These are phyloP conservation scores for Drosophila sulfurigaster DNA, from an alignment of 1,140 invertebrate species.

Conservation along the genomic window DNA sequence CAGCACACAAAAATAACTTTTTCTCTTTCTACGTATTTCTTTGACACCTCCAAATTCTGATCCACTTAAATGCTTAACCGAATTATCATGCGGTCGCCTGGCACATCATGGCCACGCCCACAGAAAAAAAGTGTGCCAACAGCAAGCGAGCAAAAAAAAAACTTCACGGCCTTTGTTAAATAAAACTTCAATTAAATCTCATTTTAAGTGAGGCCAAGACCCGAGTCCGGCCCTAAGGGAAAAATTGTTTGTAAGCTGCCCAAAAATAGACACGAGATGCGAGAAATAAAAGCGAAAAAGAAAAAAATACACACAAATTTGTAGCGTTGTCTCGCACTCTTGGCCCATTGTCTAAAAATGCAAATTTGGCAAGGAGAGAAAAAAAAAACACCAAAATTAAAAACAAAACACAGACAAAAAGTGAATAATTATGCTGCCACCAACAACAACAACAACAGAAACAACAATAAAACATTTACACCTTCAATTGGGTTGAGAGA, in stretches of 20 bases:
- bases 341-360: slow-evolving; percentile 76
- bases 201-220: slow-evolving; percentile 55
- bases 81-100: slow-evolving; percentile 65
- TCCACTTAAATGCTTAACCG: slow-evolving; percentile 81
- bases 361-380: slow-evolving; percentile 61
- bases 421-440: slow-evolving; percentile 72
- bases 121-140: slow-evolving; percentile 44
- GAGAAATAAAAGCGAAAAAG: slow-evolving; percentile 32
- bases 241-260: slow-evolving; percentile 64
- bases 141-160: slow-evolving; percentile 22
- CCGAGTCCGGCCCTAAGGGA: slow-evolving; percentile 38
- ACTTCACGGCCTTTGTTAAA: slow-evolving; percentile 63
- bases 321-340: slow-evolving; percentile 19
- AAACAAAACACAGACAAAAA: slow-evolving; percentile 55
- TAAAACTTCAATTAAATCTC: slow-evolving; percentile 81
- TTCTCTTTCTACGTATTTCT: slow-evolving; percentile 21
- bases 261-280: slow-evolving; percentile 48
- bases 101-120: slow-evolving; percentile 42
- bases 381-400: slow-evolving; percentile 47
- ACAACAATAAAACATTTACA: slow-evolving; percentile 64
- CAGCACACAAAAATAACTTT: slow-evolving; percentile 36
- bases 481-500: slow-evolving; percentile 59
- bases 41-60: slow-evolving; percentile 75
- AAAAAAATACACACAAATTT: slow-evolving; percentile 6
- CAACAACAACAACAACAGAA: slow-evolving; percentile 42